phyloP scores from a whole-genome alignment of 1,140 invertebrate species.

The Drosophila bipectinata region DNA sequence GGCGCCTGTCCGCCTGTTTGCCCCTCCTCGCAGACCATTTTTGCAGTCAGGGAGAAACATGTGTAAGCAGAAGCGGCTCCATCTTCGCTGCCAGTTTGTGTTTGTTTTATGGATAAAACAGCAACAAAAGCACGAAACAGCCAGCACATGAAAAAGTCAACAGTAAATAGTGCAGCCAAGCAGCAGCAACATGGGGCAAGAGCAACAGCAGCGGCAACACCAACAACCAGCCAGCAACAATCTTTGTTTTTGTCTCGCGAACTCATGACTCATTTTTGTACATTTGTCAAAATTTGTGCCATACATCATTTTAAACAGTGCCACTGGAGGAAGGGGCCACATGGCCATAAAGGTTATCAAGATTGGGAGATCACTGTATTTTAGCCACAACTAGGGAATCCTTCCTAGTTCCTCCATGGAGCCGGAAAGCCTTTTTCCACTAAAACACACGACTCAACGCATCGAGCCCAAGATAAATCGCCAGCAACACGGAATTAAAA shows the following conservation, averaged over 20 bases:
- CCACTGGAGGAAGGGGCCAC: constrained; percentile 6
- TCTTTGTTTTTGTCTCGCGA: constrained; percentile 70
- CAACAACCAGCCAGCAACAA: constrained; percentile 45
- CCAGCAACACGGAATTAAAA: constrained; percentile 83
- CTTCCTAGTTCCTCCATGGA: background rate
- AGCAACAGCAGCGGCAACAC: constrained; percentile 30
- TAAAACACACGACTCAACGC: constrained; percentile 61
- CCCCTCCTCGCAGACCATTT: constrained; percentile 1
- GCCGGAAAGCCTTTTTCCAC: constrained; percentile 23
- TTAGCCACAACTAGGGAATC: constrained; percentile 9
- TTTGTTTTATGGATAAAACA: constrained; percentile 65
- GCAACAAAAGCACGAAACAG: constrained; percentile 50
- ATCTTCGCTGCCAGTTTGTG: constrained; percentile 58
- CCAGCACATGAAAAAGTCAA: constrained; percentile 77
- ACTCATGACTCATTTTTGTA: constrained; percentile 83
- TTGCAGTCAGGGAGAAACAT: constrained; percentile 48
- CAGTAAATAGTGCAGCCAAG: constrained; percentile 67
- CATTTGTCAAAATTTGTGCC: constrained; percentile 82
- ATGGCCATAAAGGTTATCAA: constrained; percentile 9
- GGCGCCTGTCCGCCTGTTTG: constrained; percentile 23
- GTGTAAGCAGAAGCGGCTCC: constrained; percentile 61
- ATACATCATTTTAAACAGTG: constrained; percentile 82
- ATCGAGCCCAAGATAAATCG: constrained; percentile 74
- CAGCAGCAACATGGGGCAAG: constrained; percentile 24
- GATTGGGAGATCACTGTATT: constrained; percentile 16